Evolutionary conservation across 2,113 vertebrate species (phyloP), one percentile per base, ranked within the genome.

Genomic region (Oreocharis arfaki): DNA sequence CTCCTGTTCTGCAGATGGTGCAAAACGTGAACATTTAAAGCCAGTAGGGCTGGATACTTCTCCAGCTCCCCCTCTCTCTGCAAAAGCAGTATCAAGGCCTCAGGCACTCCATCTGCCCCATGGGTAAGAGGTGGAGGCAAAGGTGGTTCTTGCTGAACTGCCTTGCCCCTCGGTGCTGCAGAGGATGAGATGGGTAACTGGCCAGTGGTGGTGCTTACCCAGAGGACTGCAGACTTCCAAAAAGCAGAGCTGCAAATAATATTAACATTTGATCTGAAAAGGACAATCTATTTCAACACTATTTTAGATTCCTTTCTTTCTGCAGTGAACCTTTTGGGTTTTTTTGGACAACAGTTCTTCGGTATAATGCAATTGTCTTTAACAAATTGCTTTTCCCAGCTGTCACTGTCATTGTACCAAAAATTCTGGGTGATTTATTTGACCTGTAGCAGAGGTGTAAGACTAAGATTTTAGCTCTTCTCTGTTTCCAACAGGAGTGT

Each of bases 321-420:
- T 64, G 16, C 39, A 44, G 10, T 13, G 35, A 67, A 89, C 26
- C 6, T 71, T 90, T 50, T 53, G 11, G 61, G 87, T 95, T 69
- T 79, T 65, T 93, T 76, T 5, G 1, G 47, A 53, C 28, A 86
- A 39, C 13, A 42, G 33, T 47, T 88, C 67, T 59, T 63, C 0
- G 0, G 56, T 70, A 59, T 74, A 92, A 83, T 52, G 75, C 52
- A 68, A 86, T 35, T 80, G 10, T 50, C 50, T 73, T 76, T 59
- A 93, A 85, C n/a, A 16, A 92, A 81, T 88, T 80, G 61, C 14
- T 96, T 86, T 90, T 81, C 75, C 35, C 33, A 84, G 10, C 46
- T 85, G 42, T 57, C 75, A 80, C 21, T 76, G 24, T 75, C 27
- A 49, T 21, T 41, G 33, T 18, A 86, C 27, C 1, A 13, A 84